phyloP scores from a whole-genome alignment of 2,888 invertebrate genomes.

The Tillus elongatus region DNA sequence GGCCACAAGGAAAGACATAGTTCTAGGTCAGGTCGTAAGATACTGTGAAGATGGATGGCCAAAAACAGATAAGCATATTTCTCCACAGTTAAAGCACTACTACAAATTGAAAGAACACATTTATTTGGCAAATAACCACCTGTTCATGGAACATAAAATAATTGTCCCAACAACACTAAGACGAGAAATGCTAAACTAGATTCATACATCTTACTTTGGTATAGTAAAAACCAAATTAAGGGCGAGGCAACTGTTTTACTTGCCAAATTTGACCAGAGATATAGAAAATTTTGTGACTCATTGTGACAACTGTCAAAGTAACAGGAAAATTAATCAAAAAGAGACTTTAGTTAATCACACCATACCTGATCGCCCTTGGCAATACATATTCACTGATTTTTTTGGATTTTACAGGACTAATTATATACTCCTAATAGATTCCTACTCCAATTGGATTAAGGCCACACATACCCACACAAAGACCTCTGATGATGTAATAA shows the following conservation, averaged over 20 bases:
- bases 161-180: constrained; percentile 20
- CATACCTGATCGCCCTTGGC: constrained; percentile 24
- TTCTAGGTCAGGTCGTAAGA: constrained; percentile 10
- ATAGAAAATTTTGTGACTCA: constrained; percentile 19
- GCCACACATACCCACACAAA: not conserved
- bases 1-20: constrained; percentile 11
- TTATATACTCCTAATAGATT: not conserved
- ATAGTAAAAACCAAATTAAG: constrained; percentile 25
- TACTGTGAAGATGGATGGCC: constrained; percentile 9
- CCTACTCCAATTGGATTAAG: constrained; percentile 10
- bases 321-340: constrained; percentile 14
- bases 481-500: constrained; percentile 6
- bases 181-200: constrained; percentile 16
- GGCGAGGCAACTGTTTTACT: constrained; percentile 23
- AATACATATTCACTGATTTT: constrained; percentile 29
- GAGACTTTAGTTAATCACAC: constrained; percentile 23
- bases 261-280: constrained; percentile 20
- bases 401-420: constrained; percentile 22
- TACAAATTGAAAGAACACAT: constrained; percentile 4
- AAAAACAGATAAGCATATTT: constrained; percentile 3
- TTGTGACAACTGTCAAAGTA: constrained; percentile 20
- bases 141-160: constrained; percentile 21
- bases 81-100: constrained; percentile 6
- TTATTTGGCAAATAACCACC: constrained; percentile 16
- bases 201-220: constrained; percentile 25